phyloP scores from a whole-genome alignment of 2,113 vertebrate genomes.

The Ptyas mucosa region DNA sequence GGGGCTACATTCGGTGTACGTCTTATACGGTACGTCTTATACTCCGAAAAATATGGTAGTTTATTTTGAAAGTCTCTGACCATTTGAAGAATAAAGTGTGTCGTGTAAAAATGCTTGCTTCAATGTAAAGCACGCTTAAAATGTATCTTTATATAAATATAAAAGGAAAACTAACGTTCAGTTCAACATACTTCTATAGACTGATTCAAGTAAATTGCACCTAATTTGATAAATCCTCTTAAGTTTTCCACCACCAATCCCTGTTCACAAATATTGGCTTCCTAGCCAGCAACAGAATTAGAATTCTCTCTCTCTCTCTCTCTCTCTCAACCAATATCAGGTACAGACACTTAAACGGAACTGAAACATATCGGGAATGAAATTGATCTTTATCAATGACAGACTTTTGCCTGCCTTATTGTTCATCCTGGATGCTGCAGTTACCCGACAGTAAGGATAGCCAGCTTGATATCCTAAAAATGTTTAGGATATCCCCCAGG shows the following conservation, averaged over 20 bases:
- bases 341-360: background rate
- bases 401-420: too few relatives aligned
- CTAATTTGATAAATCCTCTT: background rate
- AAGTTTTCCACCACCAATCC: background rate
- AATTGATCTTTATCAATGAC: too few relatives aligned
- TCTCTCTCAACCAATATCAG: background rate
- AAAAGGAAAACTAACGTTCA: background rate
- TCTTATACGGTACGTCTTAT: background rate
- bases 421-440: too few relatives aligned
- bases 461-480: too few relatives aligned
- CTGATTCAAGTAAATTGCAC: background rate
- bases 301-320: background rate
- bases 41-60: too few relatives aligned
- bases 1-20: too few relatives aligned
- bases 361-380: background rate
- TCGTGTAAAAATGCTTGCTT: background rate
- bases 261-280: background rate
- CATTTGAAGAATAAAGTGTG: background rate
- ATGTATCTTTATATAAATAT: background rate
- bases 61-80: background rate
- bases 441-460: too few relatives aligned
- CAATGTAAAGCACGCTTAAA: background rate
- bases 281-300: background rate
- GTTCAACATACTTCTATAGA: background rate
- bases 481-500: too few relatives aligned